phyloP scores from a whole-genome alignment of 2,888 invertebrate species.

The Campaea margaritaria region DNA sequence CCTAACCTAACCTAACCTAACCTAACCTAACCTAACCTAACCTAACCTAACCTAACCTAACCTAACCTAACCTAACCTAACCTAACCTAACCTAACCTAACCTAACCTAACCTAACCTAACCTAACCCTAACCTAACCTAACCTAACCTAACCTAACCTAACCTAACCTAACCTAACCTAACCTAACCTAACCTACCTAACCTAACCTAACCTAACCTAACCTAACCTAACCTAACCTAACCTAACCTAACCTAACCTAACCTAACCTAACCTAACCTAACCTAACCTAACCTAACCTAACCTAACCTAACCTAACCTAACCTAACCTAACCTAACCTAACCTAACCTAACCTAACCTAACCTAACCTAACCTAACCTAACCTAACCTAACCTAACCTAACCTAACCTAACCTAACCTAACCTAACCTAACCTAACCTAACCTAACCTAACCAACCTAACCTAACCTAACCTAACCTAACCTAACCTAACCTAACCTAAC shows the following conservation, averaged over 20 bases:
- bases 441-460: too few species aligned
- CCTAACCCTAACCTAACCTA: too few species aligned
- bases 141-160: conserved; percentile 34
- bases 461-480: conserved; percentile 34
- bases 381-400: conserved; percentile 40
- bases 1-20: conserved; percentile 16
- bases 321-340: conserved; percentile 15
- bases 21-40: conserved; percentile 15
- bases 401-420: conserved; percentile 38
- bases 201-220: conserved; percentile 25
- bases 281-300: conserved; percentile 4
- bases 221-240: conserved; percentile 24
- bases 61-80: conserved; percentile 17
- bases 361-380: conserved; percentile 34
- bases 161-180: conserved; percentile 27
- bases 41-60: conserved; percentile 18
- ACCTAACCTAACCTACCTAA: conserved; percentile 24
- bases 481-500: conserved; percentile 35
- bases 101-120: conserved; percentile 21
- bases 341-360: conserved; percentile 15
- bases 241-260: conserved; percentile 16
- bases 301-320: conserved; percentile 12
- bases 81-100: conserved; percentile 21
- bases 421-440: conserved; percentile 38
- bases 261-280: conserved; percentile 18